These are phyloP conservation scores for Nipponacmea schrenckii DNA, from an alignment of 2,888 invertebrate species.

Conservation along the genomic window DNA sequence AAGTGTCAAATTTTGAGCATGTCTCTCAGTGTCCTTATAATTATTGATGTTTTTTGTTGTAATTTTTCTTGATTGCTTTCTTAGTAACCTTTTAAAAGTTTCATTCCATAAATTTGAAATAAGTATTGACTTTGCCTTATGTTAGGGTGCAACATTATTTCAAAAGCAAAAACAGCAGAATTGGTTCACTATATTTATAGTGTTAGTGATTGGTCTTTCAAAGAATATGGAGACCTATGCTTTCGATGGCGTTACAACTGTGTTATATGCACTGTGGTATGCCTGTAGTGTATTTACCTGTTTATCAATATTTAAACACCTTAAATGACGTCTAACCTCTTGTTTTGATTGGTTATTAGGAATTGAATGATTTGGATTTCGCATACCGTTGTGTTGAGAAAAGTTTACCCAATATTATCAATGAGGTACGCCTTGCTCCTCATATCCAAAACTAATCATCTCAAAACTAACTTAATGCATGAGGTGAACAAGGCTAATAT, in stretches of 20 bases:
- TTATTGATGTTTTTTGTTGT: too few relatives aligned
- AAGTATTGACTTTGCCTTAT: not conserved
- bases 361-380: slow-evolving; percentile 76
- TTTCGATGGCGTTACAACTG: too few relatives aligned
- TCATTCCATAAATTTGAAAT: too few relatives aligned
- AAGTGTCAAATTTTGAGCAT: not conserved
- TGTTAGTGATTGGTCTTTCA: too few relatives aligned
- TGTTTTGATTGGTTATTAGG: slow-evolving; percentile 64
- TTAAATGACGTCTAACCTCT: not conserved
- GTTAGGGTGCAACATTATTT: not conserved
- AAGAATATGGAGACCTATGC: too few relatives aligned
- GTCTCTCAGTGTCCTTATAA: too few relatives aligned
- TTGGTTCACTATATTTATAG: too few relatives aligned
- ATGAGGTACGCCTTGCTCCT: slow-evolving; percentile 72
- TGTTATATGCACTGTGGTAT: not conserved
- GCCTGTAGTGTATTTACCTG: not conserved
- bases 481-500: not conserved
- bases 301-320: too few relatives aligned
- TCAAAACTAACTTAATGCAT: slow-evolving; percentile 10
- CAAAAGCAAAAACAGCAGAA: too few relatives aligned
- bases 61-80: not conserved
- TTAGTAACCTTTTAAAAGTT: not conserved
- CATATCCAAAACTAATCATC: not conserved
- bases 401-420: slow-evolving; percentile 75
- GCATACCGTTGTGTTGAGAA: slow-evolving; percentile 79